These are phyloP conservation scores for Lagorchestes hirsutus DNA, from an alignment of 2,797 vertebrate species.

Conservation along the genomic window DNA sequence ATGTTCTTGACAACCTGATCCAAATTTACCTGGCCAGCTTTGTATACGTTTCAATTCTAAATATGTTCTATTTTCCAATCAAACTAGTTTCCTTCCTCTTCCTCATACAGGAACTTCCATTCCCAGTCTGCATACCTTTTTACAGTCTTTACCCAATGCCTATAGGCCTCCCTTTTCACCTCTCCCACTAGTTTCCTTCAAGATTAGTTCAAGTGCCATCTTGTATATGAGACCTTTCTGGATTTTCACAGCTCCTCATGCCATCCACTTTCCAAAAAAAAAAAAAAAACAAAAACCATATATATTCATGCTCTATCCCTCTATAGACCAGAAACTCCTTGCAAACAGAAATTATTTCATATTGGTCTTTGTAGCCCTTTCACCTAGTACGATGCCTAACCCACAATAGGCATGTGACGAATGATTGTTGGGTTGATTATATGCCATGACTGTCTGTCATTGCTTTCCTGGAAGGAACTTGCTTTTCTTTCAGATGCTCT, in stretches of 20 bases:
- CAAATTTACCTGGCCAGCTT: neutral
- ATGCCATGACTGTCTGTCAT: slow-evolving; percentile 13
- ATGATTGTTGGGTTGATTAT: neutral
- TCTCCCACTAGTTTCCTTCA: neutral
- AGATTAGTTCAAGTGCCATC: neutral
- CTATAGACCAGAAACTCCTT: neutral
- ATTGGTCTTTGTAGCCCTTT: neutral
- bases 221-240: neutral
- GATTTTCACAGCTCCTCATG: neutral
- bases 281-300: too few relatives aligned
- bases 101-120: neutral
- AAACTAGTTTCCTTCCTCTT: neutral
- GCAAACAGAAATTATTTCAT: neutral
- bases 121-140: neutral
- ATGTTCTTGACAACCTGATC: neutral
- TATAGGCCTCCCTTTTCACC: neutral
- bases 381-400: neutral
- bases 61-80: neutral
- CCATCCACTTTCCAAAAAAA: too few relatives aligned
- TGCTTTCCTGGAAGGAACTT: slow-evolving; percentile 7
- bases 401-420: neutral
- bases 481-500: slow-evolving; percentile 12
- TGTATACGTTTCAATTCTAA: neutral
- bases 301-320: neutral
- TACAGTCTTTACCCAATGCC: neutral